Evolutionary conservation across 2,888 invertebrate genomes (phyloP), one percentile per base, ranked within the genome.

Genomic region (Scelioninae gen. 1): DNA sequence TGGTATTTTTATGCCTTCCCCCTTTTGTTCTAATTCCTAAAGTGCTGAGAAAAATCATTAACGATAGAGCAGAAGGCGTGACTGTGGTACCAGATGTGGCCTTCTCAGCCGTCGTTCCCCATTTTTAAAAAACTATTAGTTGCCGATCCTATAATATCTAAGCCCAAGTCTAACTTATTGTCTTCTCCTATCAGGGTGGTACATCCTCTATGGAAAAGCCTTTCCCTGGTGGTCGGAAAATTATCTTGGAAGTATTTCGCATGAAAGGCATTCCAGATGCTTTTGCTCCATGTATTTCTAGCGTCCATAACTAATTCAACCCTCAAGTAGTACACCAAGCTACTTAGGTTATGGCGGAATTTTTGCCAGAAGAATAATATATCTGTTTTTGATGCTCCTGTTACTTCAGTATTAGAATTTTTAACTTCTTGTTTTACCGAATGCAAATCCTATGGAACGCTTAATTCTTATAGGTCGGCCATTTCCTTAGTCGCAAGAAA

Each of bases 191-290:
- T 78, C 75, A 88, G 87, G 34, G 29, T 56, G 51, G 60, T 62
- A 9, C 89, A 89, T 53, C 88, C 87, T 32, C 32, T 77, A 51
- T 60, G 74, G 62, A 45, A 49, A 29, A 82, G 83, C 29, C 84
- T 89, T 87, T 82, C 87, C 86, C 88, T 89, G 86, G 86, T 86
- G 63, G 89, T 84, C 84, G 87, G 87, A 65, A 68, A 53, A 34
- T 86, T 88, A 84, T 89, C 87, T n/a, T 82, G 29, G 29, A 55
- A 23, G 87, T 85, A 5, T 86, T 88, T 16, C 49, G 45, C 31
- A 16, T 58, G 71, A 78, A 84, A 60, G 71, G 76, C 2, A 10
- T 15, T 15, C 56, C 29, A 15, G 56, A 56, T 34, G 43, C n/a
- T 6, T n/a, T 43, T 11, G 10, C 8, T 38, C 3, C 38, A 8